These are phyloP conservation scores for Rhegmatorhina hoffmannsi DNA, from an alignment of 2,113 vertebrate species.

Conservation along the genomic window DNA sequence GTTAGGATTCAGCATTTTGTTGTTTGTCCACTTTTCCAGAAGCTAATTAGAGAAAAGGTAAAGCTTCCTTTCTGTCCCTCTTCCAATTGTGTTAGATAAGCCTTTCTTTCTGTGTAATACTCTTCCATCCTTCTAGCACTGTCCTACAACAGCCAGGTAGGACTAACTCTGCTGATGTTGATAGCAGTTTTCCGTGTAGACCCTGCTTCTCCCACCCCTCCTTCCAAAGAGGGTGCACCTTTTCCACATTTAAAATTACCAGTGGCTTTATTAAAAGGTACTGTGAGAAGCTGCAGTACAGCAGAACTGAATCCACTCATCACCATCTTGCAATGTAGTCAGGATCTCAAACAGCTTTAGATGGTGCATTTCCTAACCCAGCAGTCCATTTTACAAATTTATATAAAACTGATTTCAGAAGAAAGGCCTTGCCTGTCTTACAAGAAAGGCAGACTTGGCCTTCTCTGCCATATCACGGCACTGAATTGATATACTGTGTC, in stretches of 20 bases:
- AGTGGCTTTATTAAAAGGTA: neutral
- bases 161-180: neutral
- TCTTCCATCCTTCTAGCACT: neutral
- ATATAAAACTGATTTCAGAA: neutral
- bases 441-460: neutral
- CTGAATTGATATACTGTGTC: neutral
- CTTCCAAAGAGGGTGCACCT: neutral
- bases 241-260: neutral
- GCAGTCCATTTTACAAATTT: neutral
- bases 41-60: neutral
- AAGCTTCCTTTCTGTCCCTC: neutral
- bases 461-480: neutral
- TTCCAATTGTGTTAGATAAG: neutral
- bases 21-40: neutral
- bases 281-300: neutral
- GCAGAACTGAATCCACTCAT: neutral
- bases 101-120: neutral
- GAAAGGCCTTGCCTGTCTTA: neutral
- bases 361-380: neutral
- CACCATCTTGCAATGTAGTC: neutral
- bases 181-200: neutral
- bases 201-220: neutral
- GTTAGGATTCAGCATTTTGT: neutral
- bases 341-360: neutral
- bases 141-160: neutral